phyloP scores from a whole-genome alignment of 2,888 invertebrate species.

The Seira ritae region DNA sequence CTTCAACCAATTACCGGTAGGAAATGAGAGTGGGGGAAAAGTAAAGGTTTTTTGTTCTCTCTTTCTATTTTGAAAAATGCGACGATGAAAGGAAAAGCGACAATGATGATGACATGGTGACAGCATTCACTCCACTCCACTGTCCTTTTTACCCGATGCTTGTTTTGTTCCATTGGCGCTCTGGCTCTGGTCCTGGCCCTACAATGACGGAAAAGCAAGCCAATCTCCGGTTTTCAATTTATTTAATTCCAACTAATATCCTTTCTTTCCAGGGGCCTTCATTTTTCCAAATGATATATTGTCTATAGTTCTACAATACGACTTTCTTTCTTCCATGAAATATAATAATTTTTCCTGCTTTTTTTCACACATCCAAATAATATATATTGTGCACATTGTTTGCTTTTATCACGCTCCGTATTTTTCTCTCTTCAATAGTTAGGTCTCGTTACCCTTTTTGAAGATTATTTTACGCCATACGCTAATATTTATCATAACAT shows the following conservation, averaged over 20 bases:
- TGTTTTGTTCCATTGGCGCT: not conserved
- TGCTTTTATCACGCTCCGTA: not conserved
- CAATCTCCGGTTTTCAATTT: slow-evolving; percentile 63
- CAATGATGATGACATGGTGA: not conserved
- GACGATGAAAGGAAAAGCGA: slow-evolving; percentile 15
- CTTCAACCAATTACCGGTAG: slow-evolving; percentile 60
- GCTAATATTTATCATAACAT: not conserved
- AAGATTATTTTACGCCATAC: not conserved
- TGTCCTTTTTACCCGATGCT: not conserved
- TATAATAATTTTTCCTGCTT: not conserved
- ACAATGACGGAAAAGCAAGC: slow-evolving; percentile 30
- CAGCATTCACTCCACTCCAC: not conserved
- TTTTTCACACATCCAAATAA: not conserved
- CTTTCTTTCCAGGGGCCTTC: not conserved
- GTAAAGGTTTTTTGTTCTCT: not conserved
- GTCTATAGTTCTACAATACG: not conserved
- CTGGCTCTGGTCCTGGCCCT: not conserved
- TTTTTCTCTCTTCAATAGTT: not conserved
- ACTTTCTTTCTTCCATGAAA: not conserved
- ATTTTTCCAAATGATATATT: not conserved
- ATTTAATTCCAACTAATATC: slow-evolving; percentile 49
- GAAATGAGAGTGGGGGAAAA: slow-evolving; percentile 49
- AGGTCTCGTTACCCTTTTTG: too few relatives aligned
- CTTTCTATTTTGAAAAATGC: not conserved
- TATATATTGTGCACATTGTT: not conserved